Base-by-base conservation (phyloP, 2,888 invertebrate genomes). In the Syritta pipiens region DNA sequence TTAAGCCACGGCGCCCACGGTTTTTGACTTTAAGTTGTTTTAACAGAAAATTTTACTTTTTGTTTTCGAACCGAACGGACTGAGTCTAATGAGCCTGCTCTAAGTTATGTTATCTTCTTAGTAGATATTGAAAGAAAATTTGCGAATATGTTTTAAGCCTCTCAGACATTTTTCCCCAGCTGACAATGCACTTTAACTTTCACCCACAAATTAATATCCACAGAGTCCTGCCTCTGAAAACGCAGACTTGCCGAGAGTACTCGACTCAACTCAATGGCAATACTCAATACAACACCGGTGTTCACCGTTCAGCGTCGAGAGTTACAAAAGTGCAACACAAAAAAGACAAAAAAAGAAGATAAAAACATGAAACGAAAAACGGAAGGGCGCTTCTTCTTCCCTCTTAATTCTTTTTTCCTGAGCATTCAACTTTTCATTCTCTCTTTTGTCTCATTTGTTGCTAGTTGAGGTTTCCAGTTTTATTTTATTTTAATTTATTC, bases 361-460 rank as follows among this genome's bases (percentile, higher is more conserved):
- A 32, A 49, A 5, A 17, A 35, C 28, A 14, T 6, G 10, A 51
- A 42, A 42, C 51, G n/a, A 6, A 35, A 44, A 59, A 48, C 32
- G 77, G 71, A 71, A 65, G 77, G 71, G 71, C 24, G 40, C 53
- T 65, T 46, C n/a, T n/a, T n/a, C 59, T 71, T 42, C 51, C 51
- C 71, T 26, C 71, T 71, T 62, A 59, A 53, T 53, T 59, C 55
- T 9, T 32, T 48, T 77, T 77, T 55, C 59, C 55, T 53, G 24
- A 35, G 20, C 69, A 65, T 71, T 69, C 71, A 65, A 71, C 65
- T 65, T 65, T n/a, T n/a, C 4, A 28, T 65, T 60, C 22, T 30
- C 4, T 2, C 72, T 53, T 71, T 71, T 71, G 48, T 65, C 40
- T 77, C 71, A 65, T 65, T 71, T 71, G 59, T 59, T 69, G 57